These are phyloP conservation scores for Drosophila sechellia DNA, from an alignment of 1,140 invertebrate species.

Conservation along the genomic window DNA sequence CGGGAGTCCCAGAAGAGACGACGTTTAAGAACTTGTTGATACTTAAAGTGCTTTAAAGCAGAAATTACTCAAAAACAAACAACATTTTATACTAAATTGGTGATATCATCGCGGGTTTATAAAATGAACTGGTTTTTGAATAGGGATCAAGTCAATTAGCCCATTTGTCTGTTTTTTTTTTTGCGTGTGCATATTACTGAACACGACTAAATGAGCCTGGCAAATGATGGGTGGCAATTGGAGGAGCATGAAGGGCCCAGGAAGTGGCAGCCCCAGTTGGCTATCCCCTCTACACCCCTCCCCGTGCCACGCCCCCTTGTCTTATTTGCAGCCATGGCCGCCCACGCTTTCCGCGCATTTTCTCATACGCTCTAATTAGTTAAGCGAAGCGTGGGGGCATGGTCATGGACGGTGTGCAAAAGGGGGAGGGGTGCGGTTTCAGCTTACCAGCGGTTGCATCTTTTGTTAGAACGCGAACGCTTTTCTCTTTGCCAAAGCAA, in stretches of 20 bases:
- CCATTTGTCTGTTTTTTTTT: not conserved
- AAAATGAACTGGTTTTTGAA: not conserved
- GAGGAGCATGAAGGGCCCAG: slow-evolving; percentile 18
- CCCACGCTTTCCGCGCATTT: slow-evolving; percentile 49
- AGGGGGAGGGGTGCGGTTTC: slow-evolving; percentile 17
- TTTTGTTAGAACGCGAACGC: slow-evolving; percentile 66
- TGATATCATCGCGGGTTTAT: too few species aligned
- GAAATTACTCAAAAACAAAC: not conserved
- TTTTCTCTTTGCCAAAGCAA: slow-evolving; percentile 58
- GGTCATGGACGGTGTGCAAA: slow-evolving; percentile 21
- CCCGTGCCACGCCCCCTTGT: not conserved
- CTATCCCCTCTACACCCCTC: not conserved
- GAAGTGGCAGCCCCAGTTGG: slow-evolving; percentile 12
- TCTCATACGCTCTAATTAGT: slow-evolving; percentile 78
- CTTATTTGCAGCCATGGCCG: not conserved
- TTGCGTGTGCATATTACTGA: not conserved
- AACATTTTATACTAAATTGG: too few species aligned
- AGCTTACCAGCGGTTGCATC: slow-evolving; percentile 64
- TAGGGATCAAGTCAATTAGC: not conserved
- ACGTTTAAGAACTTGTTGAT: slow-evolving; percentile 20
- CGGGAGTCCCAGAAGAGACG: not conserved
- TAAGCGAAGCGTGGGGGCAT: slow-evolving; percentile 67
- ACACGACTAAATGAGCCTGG: slow-evolving; percentile 58
- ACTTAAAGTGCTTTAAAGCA: not conserved
- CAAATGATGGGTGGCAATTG: slow-evolving; percentile 35